Evolutionary conservation across 2,888 invertebrate species (phyloP).

Genomic region (Acleris cristana): DNA sequence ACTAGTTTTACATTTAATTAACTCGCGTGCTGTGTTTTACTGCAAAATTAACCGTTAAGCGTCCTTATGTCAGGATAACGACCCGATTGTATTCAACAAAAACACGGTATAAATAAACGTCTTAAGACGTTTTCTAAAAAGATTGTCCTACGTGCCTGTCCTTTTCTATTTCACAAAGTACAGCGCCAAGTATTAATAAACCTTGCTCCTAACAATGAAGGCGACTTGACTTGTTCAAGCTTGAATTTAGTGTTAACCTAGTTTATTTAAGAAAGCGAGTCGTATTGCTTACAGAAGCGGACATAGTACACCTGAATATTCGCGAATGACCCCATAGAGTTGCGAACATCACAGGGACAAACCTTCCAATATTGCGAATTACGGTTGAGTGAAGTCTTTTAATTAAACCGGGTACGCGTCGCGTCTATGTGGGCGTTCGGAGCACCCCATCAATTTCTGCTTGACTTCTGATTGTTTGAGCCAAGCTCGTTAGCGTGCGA

Average conservation of each 20-base stretch:
- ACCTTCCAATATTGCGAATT: constrained; percentile 72
- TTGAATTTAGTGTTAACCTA: constrained; percentile 17
- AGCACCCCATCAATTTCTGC: constrained; percentile 71
- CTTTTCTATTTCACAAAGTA: constrained; percentile 14
- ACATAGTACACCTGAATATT: constrained; percentile 27
- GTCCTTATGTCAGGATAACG: not conserved
- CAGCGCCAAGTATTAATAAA: constrained; percentile 33
- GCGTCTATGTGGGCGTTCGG: constrained; percentile 53
- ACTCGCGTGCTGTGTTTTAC: constrained; percentile 19
- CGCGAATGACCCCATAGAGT: constrained; percentile 51
- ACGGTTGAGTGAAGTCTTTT: constrained; percentile 79
- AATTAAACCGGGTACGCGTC: constrained; percentile 67
- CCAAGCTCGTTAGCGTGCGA: constrained; percentile 61
- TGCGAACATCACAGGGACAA: constrained; percentile 59
- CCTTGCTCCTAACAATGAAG: constrained; percentile 30
- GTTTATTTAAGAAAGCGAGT: constrained; percentile 8
- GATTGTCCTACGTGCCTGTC: not conserved
- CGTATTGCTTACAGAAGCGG: not conserved
- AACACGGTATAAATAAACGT: constrained; percentile 6
- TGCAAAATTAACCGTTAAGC: constrained; percentile 19
- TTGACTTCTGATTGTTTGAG: constrained; percentile 74
- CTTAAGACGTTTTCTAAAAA: constrained; percentile 14
- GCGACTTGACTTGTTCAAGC: constrained; percentile 11
- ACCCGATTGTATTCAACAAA: constrained; percentile 13
- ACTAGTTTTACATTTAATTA: constrained; percentile 35